Conservation (phyloP, 92 coral and sea anemone species). For the Palythoa caribaeorum region DNA sequence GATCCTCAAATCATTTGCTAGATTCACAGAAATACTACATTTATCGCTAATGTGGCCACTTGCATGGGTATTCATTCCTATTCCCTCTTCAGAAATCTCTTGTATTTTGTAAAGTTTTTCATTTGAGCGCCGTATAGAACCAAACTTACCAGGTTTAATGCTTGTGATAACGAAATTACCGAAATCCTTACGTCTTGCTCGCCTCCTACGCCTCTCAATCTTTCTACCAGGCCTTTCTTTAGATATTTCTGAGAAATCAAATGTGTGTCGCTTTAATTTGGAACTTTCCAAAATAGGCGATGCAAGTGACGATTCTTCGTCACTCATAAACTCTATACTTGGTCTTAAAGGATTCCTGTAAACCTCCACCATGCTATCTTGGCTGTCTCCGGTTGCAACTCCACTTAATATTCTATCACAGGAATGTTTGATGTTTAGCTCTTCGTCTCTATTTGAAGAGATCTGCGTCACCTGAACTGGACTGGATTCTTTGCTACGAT, state of each 20-base stretch:
- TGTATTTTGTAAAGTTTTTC: slow-evolving; percentile 88
- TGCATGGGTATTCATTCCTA: slow-evolving; percentile 47
- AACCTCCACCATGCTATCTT: background rate
- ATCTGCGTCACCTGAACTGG: slow-evolving; percentile 4
- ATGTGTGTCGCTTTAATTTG: slow-evolving; percentile 74
- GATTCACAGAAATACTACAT: slow-evolving; percentile 1
- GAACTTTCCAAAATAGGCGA: slow-evolving; percentile 38
- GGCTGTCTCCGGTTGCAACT: background rate
- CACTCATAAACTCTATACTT: slow-evolving; percentile 52
- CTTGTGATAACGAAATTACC: slow-evolving; percentile 91
- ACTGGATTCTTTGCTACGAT: slow-evolving; percentile 35
- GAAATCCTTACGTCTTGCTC: slow-evolving; percentile 70
- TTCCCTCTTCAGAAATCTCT: slow-evolving; percentile 78
- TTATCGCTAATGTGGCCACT: slow-evolving; percentile 19
- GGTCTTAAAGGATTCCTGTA: background rate
- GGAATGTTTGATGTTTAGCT: background rate
- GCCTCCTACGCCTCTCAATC: slow-evolving; percentile 56
- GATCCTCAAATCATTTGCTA: background rate
- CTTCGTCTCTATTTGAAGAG: slow-evolving; percentile 1
- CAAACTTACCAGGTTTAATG: slow-evolving; percentile 85
- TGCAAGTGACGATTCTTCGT: slow-evolving; percentile 47
- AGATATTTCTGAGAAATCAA: slow-evolving; percentile 81
- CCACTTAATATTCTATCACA: background rate
- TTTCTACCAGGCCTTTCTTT: slow-evolving; percentile 57
- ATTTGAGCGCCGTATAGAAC: slow-evolving; percentile 87